Evolutionary conservation across 2,888 invertebrate species (phyloP), one percentile per base, ranked within the genome.

Genomic region (Emmelina monodactyla): DNA sequence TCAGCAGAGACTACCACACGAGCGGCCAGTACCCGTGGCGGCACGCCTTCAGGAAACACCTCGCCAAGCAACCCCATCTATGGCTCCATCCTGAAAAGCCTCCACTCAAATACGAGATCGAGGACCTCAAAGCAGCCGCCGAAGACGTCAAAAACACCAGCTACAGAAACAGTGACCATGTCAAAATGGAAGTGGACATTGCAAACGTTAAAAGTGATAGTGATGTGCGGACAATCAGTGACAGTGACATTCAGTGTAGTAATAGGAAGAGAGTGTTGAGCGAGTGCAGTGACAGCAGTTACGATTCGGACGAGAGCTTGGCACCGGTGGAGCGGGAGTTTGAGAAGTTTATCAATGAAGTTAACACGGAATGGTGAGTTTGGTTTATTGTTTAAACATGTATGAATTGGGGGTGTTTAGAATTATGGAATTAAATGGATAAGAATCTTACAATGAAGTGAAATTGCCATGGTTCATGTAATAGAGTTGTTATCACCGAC

Each of bases 361-460:
- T 81, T 35, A 66, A 70, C 51, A 66, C 62, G 47, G 72, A 76
- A 64, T 79, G 80, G 80, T 80, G 45, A 67, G 76, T 58, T 28
- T 10, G 15, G 12, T 13, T 31, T 11, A 0, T 19, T 22, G 1
- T 28, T 37, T n/a, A 33, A n/a, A n/a, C n/a, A n/a, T n/a, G n/a
- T n/a, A n/a, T n/a, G n/a, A n/a, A n/a, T n/a, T n/a, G n/a, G n/a
- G n/a, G n/a, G n/a, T n/a, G n/a, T n/a, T n/a, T n/a, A n/a, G n/a
- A n/a, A n/a, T n/a, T n/a, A n/a, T n/a, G n/a, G n/a, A n/a, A n/a
- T n/a, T n/a, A n/a, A n/a, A n/a, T n/a, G n/a, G n/a, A n/a, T n/a
- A n/a, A n/a, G n/a, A n/a, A n/a, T n/a, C n/a, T n/a, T n/a, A n/a
- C n/a, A n/a, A n/a, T n/a, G n/a, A n/a, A n/a, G n/a, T n/a, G n/a